These are phyloP conservation scores for Tenrec ecaudatus DNA, from an alignment of 2,113 vertebrate species.

Conservation along the genomic window DNA sequence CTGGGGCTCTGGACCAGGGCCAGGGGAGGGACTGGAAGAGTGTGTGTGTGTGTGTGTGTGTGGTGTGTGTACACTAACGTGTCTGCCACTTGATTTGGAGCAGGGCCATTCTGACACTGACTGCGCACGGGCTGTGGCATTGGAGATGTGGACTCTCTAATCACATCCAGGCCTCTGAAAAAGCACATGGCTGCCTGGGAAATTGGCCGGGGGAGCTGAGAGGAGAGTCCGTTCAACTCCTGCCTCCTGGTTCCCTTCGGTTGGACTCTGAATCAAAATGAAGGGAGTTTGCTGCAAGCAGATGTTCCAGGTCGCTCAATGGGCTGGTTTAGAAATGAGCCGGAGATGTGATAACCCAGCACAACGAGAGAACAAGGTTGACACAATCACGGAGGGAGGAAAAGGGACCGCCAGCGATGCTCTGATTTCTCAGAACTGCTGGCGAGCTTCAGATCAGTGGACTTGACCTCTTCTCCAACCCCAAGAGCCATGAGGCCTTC, in stretches of 20 bases:
- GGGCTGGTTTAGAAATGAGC: slow-evolving; percentile 32
- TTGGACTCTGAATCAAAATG: slow-evolving; percentile 9
- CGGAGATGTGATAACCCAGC: slow-evolving; percentile 5
- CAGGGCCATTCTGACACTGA: background rate
- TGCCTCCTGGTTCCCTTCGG: slow-evolving; percentile 32
- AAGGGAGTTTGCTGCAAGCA: slow-evolving; percentile 30
- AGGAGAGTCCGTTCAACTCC: background rate
- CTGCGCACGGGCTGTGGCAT: background rate
- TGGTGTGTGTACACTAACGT: background rate
- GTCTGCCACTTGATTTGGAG: background rate
- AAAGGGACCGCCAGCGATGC: slow-evolving; percentile 6
- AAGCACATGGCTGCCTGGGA: background rate
- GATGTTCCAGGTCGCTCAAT: slow-evolving; percentile 9
- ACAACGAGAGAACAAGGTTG: background rate
- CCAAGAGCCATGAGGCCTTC: slow-evolving; percentile 13
- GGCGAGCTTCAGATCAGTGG: slow-evolving; percentile 9
- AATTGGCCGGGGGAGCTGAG: background rate
- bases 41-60: background rate
- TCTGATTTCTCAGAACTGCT: slow-evolving; percentile 60
- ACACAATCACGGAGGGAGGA: background rate
- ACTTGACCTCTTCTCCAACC: slow-evolving; percentile 57
- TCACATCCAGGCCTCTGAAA: background rate
- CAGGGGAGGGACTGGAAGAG: slow-evolving; percentile 42
- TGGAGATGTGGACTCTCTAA: background rate
- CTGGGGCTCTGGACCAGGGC: slow-evolving; percentile 40